These are phyloP conservation scores for Gymnopithys bicolor DNA, from an alignment of 2,797 vertebrate genomes.

Conservation along the genomic window DNA sequence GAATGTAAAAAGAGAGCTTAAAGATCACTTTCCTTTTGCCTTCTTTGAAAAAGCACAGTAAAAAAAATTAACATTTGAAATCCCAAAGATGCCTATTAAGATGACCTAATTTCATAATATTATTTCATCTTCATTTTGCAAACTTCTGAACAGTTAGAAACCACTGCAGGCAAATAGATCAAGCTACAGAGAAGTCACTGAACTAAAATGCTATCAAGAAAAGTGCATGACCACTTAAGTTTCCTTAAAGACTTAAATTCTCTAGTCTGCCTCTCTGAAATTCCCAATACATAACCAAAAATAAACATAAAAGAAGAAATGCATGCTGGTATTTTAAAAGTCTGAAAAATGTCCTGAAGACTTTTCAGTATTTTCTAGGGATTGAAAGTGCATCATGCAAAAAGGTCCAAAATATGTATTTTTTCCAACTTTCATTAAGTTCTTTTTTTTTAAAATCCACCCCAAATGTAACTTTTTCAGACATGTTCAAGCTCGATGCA, in stretches of 20 bases:
- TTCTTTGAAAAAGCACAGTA: not conserved
- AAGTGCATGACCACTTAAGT: not conserved
- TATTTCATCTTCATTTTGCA: not conserved
- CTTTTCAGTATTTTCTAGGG: not conserved
- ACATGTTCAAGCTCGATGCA: not conserved
- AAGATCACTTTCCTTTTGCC: not conserved
- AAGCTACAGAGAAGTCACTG: not conserved
- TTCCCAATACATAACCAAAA: slow-evolving; percentile 14
- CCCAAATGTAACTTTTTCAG: not conserved
- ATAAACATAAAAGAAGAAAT: slow-evolving; percentile 3
- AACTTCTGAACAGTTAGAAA: not conserved
- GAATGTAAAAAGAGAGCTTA: not conserved
- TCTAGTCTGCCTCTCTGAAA: not conserved
- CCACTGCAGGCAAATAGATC: not conserved
- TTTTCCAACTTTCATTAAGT: not conserved
- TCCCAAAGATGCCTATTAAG: not conserved
- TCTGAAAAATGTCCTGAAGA: not conserved
- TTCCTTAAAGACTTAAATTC: not conserved
- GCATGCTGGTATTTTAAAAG: not conserved
- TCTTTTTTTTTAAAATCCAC: not conserved
- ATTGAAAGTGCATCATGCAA: not conserved
- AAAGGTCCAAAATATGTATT: not conserved
- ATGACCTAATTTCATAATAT: not conserved
- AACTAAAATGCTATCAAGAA: not conserved
- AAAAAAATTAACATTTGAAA: not conserved